A percentile compares a stretch with the other conserved stretches of the same genome.
Evolutionary conservation across 2,113 vertebrate species (phyloP).

Genomic region (Macquaria australasica): DNA sequence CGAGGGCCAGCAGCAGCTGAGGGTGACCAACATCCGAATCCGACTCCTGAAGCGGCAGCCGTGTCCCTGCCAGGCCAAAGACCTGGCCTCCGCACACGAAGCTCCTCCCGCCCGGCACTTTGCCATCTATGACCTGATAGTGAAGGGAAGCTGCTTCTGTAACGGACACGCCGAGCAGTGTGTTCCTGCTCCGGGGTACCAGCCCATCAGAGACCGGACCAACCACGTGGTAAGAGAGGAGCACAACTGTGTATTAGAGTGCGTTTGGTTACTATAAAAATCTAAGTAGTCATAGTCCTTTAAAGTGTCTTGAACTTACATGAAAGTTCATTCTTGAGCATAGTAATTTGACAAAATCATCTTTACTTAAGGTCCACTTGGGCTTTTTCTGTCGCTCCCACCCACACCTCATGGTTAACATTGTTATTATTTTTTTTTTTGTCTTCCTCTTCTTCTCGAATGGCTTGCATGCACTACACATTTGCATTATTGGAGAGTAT

Average conservation of each 20-base stretch:
- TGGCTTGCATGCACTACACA: not conserved
- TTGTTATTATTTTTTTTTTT: too few relatives aligned
- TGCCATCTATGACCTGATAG: conserved; percentile 94
- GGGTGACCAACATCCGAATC: conserved; percentile 93
- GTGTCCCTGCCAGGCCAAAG: conserved; percentile 88
- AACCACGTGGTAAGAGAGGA: conserved; percentile 87
- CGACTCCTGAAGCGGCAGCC: conserved; percentile 88
- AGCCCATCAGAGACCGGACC: conserved; percentile 80
- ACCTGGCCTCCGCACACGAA: conserved; percentile 39
- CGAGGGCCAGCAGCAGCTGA: conserved; percentile 89
- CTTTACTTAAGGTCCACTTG: too few relatives aligned
- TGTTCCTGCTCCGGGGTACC: conserved; percentile 86
- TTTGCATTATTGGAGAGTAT: not conserved
- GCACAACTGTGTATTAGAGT: too few relatives aligned
- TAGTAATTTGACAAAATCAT: too few relatives aligned
- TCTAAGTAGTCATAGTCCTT: too few relatives aligned
- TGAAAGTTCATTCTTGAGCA: too few relatives aligned
- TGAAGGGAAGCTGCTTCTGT: conserved; percentile 98
- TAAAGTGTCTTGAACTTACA: too few relatives aligned
- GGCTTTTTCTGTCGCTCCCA: too few relatives aligned
- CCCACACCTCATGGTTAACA: too few relatives aligned
- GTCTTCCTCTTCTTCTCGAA: not conserved
- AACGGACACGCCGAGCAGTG: conserved; percentile 95
- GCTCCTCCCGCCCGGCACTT: conserved; percentile 84
- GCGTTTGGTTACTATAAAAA: too few relatives aligned